Evolutionary conservation across 2,113 vertebrate species (phyloP).

Genomic region (Chaetodon trifascialis): DNA sequence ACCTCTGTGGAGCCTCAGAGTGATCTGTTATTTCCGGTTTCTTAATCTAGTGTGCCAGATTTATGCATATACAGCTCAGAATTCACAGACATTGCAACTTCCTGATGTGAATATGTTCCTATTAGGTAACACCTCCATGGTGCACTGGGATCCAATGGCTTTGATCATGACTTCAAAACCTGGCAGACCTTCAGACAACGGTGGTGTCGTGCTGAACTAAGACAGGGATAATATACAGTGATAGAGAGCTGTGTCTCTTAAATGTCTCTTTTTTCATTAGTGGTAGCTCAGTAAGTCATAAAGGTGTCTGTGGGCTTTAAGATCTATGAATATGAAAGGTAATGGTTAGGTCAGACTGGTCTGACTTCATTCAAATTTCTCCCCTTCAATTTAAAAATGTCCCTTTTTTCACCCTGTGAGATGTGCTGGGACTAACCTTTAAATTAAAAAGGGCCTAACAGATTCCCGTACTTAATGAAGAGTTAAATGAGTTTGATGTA

Average conservation of each 20-base stretch:
- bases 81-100: constrained; percentile 16
- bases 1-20: neutral
- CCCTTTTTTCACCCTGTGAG: neutral
- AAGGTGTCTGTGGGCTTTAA: neutral
- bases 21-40: constrained; percentile 5
- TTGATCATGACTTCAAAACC: constrained; percentile 65
- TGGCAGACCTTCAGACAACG: constrained; percentile 32
- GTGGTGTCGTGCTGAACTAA: constrained; percentile 10
- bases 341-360: neutral
- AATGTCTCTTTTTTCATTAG: neutral
- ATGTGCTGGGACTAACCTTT: neutral
- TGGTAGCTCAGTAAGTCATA: neutral
- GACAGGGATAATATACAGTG: neutral
- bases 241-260: constrained; percentile 28
- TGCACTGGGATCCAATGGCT: constrained; percentile 36
- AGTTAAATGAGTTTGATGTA: neutral
- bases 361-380: neutral
- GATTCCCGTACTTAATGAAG: constrained; percentile 12
- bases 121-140: neutral
- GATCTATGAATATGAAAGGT: constrained; percentile 3
- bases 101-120: constrained; percentile 21
- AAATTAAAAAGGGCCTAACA: neutral
- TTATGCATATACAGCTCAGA: neutral
- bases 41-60: constrained; percentile 7
- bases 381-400: neutral